Conservation (phyloP, 2,797 vertebrate genomes). For the Anguilla anguilla region DNA sequence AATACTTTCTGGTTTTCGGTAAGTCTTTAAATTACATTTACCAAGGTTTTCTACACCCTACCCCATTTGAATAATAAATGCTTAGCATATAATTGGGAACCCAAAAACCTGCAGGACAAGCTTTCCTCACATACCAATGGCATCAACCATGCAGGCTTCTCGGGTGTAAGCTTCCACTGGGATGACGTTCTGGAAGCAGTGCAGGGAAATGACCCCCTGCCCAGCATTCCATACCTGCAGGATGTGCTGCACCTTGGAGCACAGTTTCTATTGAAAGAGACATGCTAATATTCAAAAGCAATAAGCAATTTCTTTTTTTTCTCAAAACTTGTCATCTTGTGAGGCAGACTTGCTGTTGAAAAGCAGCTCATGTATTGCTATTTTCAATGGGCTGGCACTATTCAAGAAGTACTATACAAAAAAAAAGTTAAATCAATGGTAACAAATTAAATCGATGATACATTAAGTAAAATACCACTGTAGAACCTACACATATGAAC, state of each 20-base stretch:
- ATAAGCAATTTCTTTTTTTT: neutral
- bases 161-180: conserved; percentile 87
- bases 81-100: neutral
- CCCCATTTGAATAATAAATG: neutral
- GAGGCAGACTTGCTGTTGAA: neutral
- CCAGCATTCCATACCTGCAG: conserved; percentile 84
- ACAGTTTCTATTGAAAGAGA: conserved; percentile 69
- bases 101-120: neutral
- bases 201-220: conserved; percentile 82
- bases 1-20: neutral
- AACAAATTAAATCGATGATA: neutral
- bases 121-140: conserved; percentile 76
- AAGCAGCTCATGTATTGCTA: neutral
- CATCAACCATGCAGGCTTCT: conserved; percentile 89
- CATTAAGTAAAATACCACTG: neutral
- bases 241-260: conserved; percentile 84
- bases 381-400: neutral
- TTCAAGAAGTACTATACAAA: neutral
- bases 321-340: neutral
- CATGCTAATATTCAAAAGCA: neutral
- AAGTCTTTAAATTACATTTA: neutral
- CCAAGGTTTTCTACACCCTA: neutral
- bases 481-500: neutral
- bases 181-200: conserved; percentile 89
- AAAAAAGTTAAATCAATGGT: neutral